These are phyloP conservation scores for Drymonia ruficornis DNA, from an alignment of 2,888 invertebrate genomes.

Conservation along the genomic window DNA sequence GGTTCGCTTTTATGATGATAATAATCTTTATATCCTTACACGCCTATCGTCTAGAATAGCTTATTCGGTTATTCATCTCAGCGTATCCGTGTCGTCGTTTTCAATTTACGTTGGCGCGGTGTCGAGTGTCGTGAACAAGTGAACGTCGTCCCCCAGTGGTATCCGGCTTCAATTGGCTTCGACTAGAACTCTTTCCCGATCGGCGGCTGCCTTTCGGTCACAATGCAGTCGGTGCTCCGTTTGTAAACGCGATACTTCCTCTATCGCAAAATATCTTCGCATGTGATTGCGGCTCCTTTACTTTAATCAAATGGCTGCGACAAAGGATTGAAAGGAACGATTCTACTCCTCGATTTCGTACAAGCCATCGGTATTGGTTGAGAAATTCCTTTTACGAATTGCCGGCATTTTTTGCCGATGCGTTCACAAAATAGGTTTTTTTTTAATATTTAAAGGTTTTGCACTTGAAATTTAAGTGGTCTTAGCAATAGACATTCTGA, in stretches of 20 bases:
- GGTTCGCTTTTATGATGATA: conserved; percentile 16
- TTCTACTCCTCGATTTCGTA: conserved; percentile 75
- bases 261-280: conserved; percentile 69
- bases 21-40: conserved; percentile 34
- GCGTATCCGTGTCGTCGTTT: conserved; percentile 60
- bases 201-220: conserved; percentile 43
- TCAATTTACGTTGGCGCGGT: conserved; percentile 57
- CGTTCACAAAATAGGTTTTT: conserved; percentile 47
- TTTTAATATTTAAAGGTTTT: conserved; percentile 42
- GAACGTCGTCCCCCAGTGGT: conserved; percentile 52
- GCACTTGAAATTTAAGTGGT: conserved; percentile 35
- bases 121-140: conserved; percentile 64
- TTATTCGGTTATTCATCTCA: conserved; percentile 45
- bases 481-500: conserved; percentile 18
- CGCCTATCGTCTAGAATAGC: conserved; percentile 38
- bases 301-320: conserved; percentile 82
- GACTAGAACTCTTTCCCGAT: conserved; percentile 54
- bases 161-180: conserved; percentile 71
- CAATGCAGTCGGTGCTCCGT: conserved; percentile 79
- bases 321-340: conserved; percentile 83
- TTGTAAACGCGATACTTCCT: conserved; percentile 85
- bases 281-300: conserved; percentile 80
- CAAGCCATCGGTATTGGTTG: conserved; percentile 77
- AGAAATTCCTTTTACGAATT: conserved; percentile 67
- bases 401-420: conserved; percentile 68